These are phyloP conservation scores for Shargacucullia verbasci DNA, from an alignment of 2,888 invertebrate species.

Conservation along the genomic window DNA sequence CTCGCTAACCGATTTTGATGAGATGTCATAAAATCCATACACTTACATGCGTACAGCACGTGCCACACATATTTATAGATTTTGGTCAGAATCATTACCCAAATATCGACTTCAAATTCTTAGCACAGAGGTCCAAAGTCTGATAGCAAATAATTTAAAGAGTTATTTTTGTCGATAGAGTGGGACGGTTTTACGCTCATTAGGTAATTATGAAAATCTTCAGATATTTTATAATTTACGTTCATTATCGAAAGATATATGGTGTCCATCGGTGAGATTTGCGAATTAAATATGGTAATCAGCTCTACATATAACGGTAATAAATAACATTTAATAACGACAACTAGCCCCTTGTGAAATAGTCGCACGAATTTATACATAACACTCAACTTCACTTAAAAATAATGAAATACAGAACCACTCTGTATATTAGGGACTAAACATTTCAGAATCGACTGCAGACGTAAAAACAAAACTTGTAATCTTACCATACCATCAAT, in stretches of 20 bases:
- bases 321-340: conserved; percentile 15
- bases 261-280: background rate
- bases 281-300: conserved; percentile 30
- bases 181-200: conserved; percentile 5
- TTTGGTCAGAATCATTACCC: background rate
- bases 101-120: conserved; percentile 4
- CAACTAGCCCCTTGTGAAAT: conserved; percentile 15
- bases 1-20: conserved; percentile 7
- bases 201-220: conserved; percentile 1
- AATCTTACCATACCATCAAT: conserved; percentile 22
- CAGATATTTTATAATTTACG: conserved; percentile 17
- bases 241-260: conserved; percentile 3
- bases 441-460: too few relatives aligned
- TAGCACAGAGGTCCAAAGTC: conserved; percentile 1
- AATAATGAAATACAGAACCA: too few relatives aligned
- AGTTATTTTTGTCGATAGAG: conserved; percentile 1
- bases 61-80: conserved; percentile 18
- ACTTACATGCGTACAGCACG: conserved; percentile 5
- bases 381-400: too few relatives aligned
- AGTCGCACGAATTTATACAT: too few relatives aligned
- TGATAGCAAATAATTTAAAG: background rate
- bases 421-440: too few relatives aligned
- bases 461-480: background rate
- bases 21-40: conserved; percentile 5
- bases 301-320: background rate